A percentile compares a stretch with the other conserved stretches of the same genome.
These are phyloP conservation scores for Phyllotis vaccarum DNA, from an alignment of 2,797 vertebrate species.

Conservation along the genomic window DNA sequence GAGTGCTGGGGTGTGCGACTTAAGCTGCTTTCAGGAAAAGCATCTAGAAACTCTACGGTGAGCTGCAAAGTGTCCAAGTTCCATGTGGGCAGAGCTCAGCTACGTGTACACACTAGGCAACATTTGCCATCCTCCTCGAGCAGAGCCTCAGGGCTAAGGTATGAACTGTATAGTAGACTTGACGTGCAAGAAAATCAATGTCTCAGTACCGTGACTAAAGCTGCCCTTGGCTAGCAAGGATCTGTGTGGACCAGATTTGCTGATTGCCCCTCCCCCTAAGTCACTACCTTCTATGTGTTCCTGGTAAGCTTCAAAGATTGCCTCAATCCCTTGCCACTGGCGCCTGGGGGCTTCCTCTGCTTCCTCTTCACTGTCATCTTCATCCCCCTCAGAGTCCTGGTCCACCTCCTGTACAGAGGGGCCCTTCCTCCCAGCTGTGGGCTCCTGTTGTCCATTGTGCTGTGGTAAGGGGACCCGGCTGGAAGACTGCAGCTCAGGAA, in stretches of 20 bases:
- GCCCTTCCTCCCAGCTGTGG: conserved; percentile 79
- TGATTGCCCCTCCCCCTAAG: fast-evolving
- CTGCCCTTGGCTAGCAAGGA: too few species aligned
- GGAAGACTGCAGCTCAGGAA: conserved; percentile 95
- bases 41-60: background rate
- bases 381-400: conserved; percentile 89
- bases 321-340: conserved; percentile 98
- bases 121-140: background rate
- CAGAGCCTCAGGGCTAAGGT: background rate
- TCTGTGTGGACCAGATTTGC: background rate
- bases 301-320: conserved; percentile 98
- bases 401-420: conserved; percentile 85
- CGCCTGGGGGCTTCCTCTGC: conserved; percentile 89
- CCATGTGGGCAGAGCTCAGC: background rate
- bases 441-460: conserved; percentile 89
- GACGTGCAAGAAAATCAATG: background rate
- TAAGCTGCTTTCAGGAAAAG: background rate
- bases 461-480: conserved; percentile 84
- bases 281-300: conserved; percentile 95
- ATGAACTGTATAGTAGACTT: background rate
- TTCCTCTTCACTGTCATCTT: conserved; percentile 91
- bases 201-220: fast-evolving
- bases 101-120: background rate
- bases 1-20: background rate
- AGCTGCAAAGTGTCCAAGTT: background rate